Evolutionary conservation across 2,113 vertebrate genomes (phyloP).

Genomic region (Chroicocephalus ridibundus): DNA sequence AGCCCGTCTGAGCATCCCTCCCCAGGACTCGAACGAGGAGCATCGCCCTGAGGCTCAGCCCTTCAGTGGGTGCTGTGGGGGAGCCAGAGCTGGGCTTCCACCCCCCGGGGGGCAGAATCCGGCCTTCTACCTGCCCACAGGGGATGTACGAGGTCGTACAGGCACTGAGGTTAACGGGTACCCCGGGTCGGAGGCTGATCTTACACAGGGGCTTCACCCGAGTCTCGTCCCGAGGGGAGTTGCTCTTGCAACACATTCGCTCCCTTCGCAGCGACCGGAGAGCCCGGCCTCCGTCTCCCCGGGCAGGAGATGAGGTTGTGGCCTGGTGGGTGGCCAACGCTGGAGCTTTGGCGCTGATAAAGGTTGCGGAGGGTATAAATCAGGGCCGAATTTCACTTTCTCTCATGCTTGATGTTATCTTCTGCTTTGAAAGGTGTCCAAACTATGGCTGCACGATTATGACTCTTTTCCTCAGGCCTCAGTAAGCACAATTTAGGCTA

Average conservation of each 20-base stretch:
- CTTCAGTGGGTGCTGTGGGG: not conserved
- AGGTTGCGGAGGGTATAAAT: not conserved
- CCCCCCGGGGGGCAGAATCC: not conserved
- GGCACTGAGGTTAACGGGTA: accelerated
- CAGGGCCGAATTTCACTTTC: not conserved
- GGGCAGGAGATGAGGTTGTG: not conserved
- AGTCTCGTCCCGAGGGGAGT: not conserved
- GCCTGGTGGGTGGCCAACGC: not conserved
- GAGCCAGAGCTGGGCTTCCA: not conserved
- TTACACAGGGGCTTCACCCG: accelerated
- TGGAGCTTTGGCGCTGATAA: not conserved
- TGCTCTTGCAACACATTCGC: not conserved
- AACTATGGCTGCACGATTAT: conserved; percentile 15
- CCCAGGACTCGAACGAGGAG: not conserved
- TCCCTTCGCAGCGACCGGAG: accelerated
- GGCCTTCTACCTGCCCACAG: not conserved
- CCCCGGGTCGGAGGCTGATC: not conserved
- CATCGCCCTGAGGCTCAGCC: not conserved
- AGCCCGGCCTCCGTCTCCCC: not conserved
- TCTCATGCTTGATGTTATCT: not conserved
- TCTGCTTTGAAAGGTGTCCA: conserved; percentile 39
- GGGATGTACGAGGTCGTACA: not conserved
- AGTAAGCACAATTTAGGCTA: conserved; percentile 49
- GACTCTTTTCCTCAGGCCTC: conserved; percentile 54
- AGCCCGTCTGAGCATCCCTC: not conserved